Evolutionary conservation across 2,888 invertebrate species (phyloP).

Genomic region (Lacanobia wlatinum): DNA sequence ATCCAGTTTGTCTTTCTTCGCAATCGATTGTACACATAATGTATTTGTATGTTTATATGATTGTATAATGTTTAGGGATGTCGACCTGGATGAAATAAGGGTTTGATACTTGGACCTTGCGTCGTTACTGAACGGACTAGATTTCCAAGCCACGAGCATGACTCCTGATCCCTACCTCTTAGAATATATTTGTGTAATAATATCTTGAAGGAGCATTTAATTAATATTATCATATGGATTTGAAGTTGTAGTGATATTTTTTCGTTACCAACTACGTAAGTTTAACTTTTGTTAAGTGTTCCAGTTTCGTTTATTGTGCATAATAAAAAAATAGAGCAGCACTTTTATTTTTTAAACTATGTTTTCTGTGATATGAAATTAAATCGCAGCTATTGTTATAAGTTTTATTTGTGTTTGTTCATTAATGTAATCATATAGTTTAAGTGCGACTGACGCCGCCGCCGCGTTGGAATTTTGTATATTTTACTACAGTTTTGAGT

Average conservation of each 20-base stretch:
- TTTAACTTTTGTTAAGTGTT: constrained; percentile 75
- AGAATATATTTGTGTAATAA: constrained; percentile 72
- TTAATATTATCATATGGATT: constrained; percentile 71
- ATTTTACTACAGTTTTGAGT: constrained; percentile 46
- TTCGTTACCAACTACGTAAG: constrained; percentile 86
- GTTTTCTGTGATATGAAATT: constrained; percentile 80
- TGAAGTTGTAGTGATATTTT: constrained; percentile 84
- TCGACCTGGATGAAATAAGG: constrained; percentile 66
- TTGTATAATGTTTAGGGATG: constrained; percentile 60
- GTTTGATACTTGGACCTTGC: constrained; percentile 58
- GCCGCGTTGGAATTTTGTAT: constrained; percentile 46
- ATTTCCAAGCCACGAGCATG: constrained; percentile 60
- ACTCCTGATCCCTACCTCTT: constrained; percentile 76
- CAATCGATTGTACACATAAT: constrained; percentile 44
- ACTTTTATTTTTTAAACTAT: constrained; percentile 73
- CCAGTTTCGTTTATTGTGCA: constrained; percentile 70
- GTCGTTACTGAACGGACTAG: constrained; percentile 49
- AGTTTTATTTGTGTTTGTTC: constrained; percentile 68
- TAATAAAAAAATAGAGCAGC: constrained; percentile 57
- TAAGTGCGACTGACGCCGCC: constrained; percentile 48
- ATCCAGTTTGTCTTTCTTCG: constrained; percentile 34
- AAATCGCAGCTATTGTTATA: constrained; percentile 75
- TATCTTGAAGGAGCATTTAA: constrained; percentile 83
- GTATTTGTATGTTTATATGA: constrained; percentile 41
- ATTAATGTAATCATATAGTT: constrained; percentile 54